Evolutionary conservation across 2,888 invertebrate genomes (phyloP).

Genomic region (Dascillus cervinus): DNA sequence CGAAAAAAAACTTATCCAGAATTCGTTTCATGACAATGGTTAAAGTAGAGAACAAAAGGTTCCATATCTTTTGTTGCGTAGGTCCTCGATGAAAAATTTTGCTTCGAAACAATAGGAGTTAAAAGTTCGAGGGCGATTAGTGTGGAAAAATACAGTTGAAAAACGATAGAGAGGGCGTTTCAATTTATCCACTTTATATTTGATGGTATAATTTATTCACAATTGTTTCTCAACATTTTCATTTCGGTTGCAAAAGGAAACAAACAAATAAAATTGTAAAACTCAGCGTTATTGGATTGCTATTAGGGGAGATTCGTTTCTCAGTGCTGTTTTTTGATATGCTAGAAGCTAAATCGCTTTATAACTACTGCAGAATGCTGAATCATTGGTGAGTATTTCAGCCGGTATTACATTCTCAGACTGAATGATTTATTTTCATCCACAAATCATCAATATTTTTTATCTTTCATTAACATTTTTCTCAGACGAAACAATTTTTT

Average conservation of each 20-base stretch:
- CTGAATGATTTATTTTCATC: conserved; percentile 6
- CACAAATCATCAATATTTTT: too few relatives aligned
- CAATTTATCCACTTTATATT: conserved; percentile 5
- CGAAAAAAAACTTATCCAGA: too few relatives aligned
- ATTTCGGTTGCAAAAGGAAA: conserved; percentile 8
- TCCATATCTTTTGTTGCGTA: conserved; percentile 2
- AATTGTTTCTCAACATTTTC: conserved; percentile 10
- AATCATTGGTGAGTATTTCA: conserved; percentile 14
- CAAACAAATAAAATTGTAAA: conserved; percentile 15
- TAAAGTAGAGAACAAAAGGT: neutral
- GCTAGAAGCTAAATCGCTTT: conserved; percentile 15
- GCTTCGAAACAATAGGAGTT: neutral
- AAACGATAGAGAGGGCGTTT: conserved; percentile 1
- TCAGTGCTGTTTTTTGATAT: conserved; percentile 15
- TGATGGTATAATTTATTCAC: conserved; percentile 10
- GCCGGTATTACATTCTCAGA: conserved; percentile 3
- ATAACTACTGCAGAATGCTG: conserved; percentile 16
- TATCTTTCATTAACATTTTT: too few relatives aligned
- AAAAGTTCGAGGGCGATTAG: neutral
- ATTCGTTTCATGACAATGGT: too few relatives aligned
- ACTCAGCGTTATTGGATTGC: conserved; percentile 18
- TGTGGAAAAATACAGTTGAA: neutral
- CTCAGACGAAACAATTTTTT: too few relatives aligned
- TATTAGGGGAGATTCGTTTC: conserved; percentile 13
- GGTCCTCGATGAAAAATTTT: conserved; percentile 4